Base-by-base conservation (phyloP, 2,113 vertebrate species). In the Alces alces region DNA sequence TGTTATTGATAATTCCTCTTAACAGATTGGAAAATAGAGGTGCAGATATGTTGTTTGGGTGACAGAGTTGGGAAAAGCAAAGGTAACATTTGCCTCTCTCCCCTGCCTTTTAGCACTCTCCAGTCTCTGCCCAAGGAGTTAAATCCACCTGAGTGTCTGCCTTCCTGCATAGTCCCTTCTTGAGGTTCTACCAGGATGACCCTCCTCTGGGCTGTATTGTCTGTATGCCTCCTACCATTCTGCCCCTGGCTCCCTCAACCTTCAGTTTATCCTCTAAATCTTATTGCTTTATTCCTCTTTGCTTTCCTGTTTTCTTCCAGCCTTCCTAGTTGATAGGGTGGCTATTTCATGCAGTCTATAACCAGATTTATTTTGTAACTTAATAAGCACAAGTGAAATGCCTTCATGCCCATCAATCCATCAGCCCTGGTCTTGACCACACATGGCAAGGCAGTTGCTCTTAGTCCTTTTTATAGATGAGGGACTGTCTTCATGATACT, bases 321-420 rank as follows among this genome's bases (percentile, higher is more conserved):
- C 28, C 54, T 60, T 76, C 54, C 30, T n/a, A 4, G 1, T 21
- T 28, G 14, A 30, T 33, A 30, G 39, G 47, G 16, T 8, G 47
- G 14, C 27, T 25, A 5, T 57, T 86, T 70, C 14, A 25, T 25
- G 45, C 64, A 54, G 30, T 55, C 36, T 54, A 33, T 79, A 47
- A 21, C 52, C 39, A 28, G 78, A 33, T 82, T 60, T 92, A 45
- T 89, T 93, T 57, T 57, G 2, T 47, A 33, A 76, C 13, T 25
- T n/a, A 17, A 30, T 43, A 23, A 73, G 27, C n/a, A 64, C 21
- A 0, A 7, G 17, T 0, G 0, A 1, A 28, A 1, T 70, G 13
- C 61, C 54, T 82, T 96, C 47, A 9, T 15, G 11, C 23, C 33
- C 15, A 23, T 58, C 13, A 9, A 0, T 19, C 4, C 47, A 2